Evolutionary conservation across 2,888 invertebrate genomes (phyloP), one percentile per base, ranked within the genome.

Genomic region (Erpobdella octoculata): DNA sequence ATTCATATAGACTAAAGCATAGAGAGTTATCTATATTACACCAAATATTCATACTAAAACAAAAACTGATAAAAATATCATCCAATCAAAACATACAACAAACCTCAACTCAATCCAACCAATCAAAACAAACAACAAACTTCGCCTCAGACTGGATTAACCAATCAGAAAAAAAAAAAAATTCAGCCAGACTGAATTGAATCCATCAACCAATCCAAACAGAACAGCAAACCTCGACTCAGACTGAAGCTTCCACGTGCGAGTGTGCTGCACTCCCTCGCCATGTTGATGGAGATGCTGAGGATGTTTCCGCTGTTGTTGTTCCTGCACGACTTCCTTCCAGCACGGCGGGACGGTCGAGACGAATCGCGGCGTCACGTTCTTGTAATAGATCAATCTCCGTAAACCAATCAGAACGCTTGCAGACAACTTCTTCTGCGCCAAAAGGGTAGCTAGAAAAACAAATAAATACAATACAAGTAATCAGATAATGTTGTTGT

Each of bases 291-390:
- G 89, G 71, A 89, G 83, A 80, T 89, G 89, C 79, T 92, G 92
- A 0, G 93, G 91, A 81, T 93, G 91, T 46, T 91, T 88, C 25
- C 93, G 86, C 78, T 93, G 92, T 6, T 92, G 86, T 78, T 93
- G 92, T 5, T 92, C 92, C 75, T 93, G 93, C 77, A 93, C 91
- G 78, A 93, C 87, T 77, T 93, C 93, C 76, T 89, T 90, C 94
- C 94, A 94, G 83, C 93, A 93, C 3, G 92, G 89, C 0, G 93
- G 92, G 2, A 93, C 92, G 21, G 92, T 92, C 0, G 92, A 92
- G 70, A 90, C 89, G 81, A 91, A 93, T 0, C 88, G 85, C 0
- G 87, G 87, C 77, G 87, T 87, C 72, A 88, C 82, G 74, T 87
- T 87, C 78, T 91, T 91, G 79, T 91, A 91, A 75, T 89, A 88